Base-by-base conservation (phyloP, 1,140 invertebrate genomes). In the Andricus grossulariae region DNA sequence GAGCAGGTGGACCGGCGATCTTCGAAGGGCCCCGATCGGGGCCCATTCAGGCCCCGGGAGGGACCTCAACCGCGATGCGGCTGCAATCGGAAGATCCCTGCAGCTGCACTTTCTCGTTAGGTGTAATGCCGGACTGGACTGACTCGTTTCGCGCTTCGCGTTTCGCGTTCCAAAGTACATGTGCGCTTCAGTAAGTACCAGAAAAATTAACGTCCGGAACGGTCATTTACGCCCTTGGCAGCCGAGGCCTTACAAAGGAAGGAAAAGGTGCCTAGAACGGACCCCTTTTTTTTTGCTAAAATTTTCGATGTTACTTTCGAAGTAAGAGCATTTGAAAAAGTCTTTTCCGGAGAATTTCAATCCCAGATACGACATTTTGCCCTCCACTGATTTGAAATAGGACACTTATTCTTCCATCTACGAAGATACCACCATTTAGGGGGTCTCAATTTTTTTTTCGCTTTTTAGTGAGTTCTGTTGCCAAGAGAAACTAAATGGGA, bases 1-100 rank as follows among this genome's bases (percentile, higher is more conserved):
- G 83, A 78, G 88, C 88, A 90, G 88, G 88, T 89, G 89, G 85
- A 88, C 85, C 84, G 84, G 76, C 75, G 83, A 86, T 88, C 83
- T 84, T 80, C 73, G 74, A 66, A 81, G 82, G 73, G 78, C 73
- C 71, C 71, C 72, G 45, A 75, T 54, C 80, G 78, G 75, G 79
- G 77, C 72, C 79, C 79, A 80, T 77, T 77, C 85, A 83, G 82
- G 83, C 80, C 81, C 80, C 78, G 72, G 72, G 75, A 74, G 75
- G 80, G 80, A 83, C 84, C 82, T 80, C 84, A 83, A 60, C 54
- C 55, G 60, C 57, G 55, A 50, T 45, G 39, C 57, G 55, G 39
- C 70, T 57, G 80, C 83, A 84, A 85, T 87, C 85, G 87, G 76
- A 81, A 85, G 83, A 84, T 87, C 80, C 83, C 39, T 55, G 87